Conservation (phyloP, 2,797 vertebrate species). For the Meriones psammophilus region DNA sequence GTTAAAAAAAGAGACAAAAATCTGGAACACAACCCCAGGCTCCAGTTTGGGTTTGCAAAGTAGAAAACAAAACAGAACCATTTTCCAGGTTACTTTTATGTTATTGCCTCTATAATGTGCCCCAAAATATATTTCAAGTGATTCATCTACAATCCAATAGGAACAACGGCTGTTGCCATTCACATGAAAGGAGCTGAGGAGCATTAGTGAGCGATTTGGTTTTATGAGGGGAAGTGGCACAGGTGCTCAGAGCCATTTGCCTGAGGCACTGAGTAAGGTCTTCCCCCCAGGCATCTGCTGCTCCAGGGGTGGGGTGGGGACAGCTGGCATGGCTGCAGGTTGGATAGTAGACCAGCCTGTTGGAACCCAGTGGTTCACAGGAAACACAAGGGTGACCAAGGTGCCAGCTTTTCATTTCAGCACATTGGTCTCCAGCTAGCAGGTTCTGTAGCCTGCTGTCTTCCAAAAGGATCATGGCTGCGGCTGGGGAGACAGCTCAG, state of each 20-base stretch:
- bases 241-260: slow-evolving; percentile 76
- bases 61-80: slow-evolving; percentile 80
- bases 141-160: slow-evolving; percentile 78
- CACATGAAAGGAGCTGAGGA: slow-evolving; percentile 47
- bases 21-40: slow-evolving; percentile 72
- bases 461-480: background rate
- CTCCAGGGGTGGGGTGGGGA: background rate
- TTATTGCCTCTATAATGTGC: slow-evolving; percentile 77
- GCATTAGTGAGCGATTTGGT: slow-evolving; percentile 59
- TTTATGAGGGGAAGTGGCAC: slow-evolving; percentile 70
- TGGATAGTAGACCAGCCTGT: background rate
- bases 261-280: slow-evolving; percentile 3
- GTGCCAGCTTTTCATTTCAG: slow-evolving; percentile 40
- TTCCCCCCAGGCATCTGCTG: background rate
- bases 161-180: slow-evolving; percentile 69
- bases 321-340: background rate
- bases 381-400: background rate
- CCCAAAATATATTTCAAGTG: slow-evolving; percentile 77
- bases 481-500: background rate
- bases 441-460: background rate
- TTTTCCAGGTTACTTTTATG: slow-evolving; percentile 79
- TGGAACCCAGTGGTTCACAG: background rate
- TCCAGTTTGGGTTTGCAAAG: slow-evolving; percentile 77
- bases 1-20: slow-evolving; percentile 69
- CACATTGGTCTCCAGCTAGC: background rate